Base-by-base conservation (phyloP, 2,113 vertebrate species). In the Colossoma macropomum region DNA sequence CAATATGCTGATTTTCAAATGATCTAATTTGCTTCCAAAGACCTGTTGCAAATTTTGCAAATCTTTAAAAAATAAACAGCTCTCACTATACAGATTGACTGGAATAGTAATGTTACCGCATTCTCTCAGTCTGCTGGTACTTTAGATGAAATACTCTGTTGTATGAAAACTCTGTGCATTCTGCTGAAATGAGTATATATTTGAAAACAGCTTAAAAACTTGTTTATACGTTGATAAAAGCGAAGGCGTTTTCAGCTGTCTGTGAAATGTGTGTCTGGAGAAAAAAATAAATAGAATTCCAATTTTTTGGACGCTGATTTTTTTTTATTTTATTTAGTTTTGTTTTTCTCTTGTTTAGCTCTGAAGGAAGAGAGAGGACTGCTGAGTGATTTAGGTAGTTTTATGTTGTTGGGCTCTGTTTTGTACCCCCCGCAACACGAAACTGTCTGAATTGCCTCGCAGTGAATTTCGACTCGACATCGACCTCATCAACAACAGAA, bases 341-440 rank as follows among this genome's bases (percentile, higher is more conserved):
- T 3, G 21, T 21, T 52, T 52, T 59, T 73, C n/a, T 48, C 32
- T 80, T 50, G 45, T 66, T 50, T 65, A 76, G 65, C 15, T 65
- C 70, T 50, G 56, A 54, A 25, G 71, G 41, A 84, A 86, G 65
- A 90, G 78, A 92, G 86, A 83, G 90, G 95, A 94, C 97, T 97
- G 96, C 93, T 94, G 94, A 94, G 96, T 97, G 97, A 95, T 98
- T 97, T 97, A 98, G 97, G 97, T 98, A 98, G 96, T 98, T 97
- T 98, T 95, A 96, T 97, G 97, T 98, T 99, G 97, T 97, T 98
- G 96, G 96, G 95, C 95, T 98, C 85, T 93, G 93, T 89, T 93
- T 95, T 94, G 88, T 95, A 94, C 94, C 54, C 95, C 95, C 96
- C 95, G 96, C 96, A 97, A 97, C 97, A 97, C 90, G 95, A 97